Evolutionary conservation across 2,113 vertebrate species (phyloP).

Genomic region (Petroica traversi): DNA sequence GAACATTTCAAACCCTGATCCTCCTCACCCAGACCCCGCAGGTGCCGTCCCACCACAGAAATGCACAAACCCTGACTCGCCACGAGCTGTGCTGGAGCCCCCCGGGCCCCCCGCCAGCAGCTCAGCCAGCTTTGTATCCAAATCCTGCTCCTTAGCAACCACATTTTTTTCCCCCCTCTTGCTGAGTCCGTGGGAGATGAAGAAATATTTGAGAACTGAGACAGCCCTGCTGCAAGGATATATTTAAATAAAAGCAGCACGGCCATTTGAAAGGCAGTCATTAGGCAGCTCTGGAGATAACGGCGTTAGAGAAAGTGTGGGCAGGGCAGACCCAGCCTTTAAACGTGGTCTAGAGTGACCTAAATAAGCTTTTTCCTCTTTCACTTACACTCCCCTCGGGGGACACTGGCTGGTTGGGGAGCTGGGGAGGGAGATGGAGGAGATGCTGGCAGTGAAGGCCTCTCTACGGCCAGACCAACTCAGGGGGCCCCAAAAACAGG

Average conservation of each 20-base stretch:
- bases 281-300: background rate
- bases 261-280: background rate
- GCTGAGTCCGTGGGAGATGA: conserved; percentile 20
- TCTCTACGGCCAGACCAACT: background rate
- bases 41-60: background rate
- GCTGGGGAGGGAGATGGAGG: background rate
- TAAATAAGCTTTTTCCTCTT: conserved; percentile 1
- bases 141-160: conserved; percentile 66
- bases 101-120: background rate
- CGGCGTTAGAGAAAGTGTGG: background rate
- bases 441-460: background rate
- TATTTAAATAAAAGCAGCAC: background rate
- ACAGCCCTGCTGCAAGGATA: background rate
- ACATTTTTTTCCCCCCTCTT: background rate
- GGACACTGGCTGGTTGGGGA: background rate
- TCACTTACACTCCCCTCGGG: background rate
- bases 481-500: background rate
- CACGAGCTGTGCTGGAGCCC: background rate
- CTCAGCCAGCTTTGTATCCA: conserved; percentile 42
- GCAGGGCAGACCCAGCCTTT: background rate
- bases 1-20: background rate
- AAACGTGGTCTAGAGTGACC: background rate
- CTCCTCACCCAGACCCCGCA: background rate
- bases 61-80: background rate
- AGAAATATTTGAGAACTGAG: conserved; percentile 43